phyloP scores from a whole-genome alignment of 2,797 vertebrate genomes.

The Aeoliscus strigatus region DNA sequence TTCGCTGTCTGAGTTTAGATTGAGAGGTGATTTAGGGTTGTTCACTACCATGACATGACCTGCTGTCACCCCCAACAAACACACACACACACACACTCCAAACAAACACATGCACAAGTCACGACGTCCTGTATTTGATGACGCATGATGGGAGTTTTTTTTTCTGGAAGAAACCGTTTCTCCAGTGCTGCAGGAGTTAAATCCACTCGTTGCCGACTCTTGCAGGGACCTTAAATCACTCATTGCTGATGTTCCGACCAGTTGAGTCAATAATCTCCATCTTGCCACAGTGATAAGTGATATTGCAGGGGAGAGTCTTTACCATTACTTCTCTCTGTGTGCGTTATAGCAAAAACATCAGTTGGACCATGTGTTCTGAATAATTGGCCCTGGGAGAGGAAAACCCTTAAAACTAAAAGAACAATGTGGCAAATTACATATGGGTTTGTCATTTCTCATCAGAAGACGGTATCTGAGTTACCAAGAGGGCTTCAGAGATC shows the following conservation, averaged over 20 bases:
- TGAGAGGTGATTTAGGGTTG: conserved; percentile 65
- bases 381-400: conserved; percentile 32
- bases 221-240: conserved; percentile 43
- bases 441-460: conserved; percentile 12
- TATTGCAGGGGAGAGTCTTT: conserved; percentile 42
- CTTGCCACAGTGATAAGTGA: conserved; percentile 62
- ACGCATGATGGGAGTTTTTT: conserved; percentile 21
- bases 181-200: conserved; percentile 40
- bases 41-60: conserved; percentile 55
- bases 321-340: conserved; percentile 39
- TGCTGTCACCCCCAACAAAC: conserved; percentile 53
- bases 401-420: conserved; percentile 25
- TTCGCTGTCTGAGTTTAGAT: conserved; percentile 51
- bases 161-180: conserved; percentile 21
- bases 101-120: conserved; percentile 57
- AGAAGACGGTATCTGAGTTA: conserved; percentile 19
- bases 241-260: conserved; percentile 64
- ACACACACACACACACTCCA: conserved; percentile 38
- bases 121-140: conserved; percentile 33
- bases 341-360: conserved; percentile 45
- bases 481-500: conserved; percentile 7
- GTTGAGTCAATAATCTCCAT: conserved; percentile 68
- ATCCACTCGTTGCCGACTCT: conserved; percentile 47
- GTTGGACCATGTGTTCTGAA: conserved; percentile 27
- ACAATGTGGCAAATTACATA: conserved; percentile 42